A percentile compares a stretch with the other conserved stretches of the same genome.
These are phyloP conservation scores for Camponotus floridanus DNA, from an alignment of 1,140 invertebrate species.

Conservation along the genomic window DNA sequence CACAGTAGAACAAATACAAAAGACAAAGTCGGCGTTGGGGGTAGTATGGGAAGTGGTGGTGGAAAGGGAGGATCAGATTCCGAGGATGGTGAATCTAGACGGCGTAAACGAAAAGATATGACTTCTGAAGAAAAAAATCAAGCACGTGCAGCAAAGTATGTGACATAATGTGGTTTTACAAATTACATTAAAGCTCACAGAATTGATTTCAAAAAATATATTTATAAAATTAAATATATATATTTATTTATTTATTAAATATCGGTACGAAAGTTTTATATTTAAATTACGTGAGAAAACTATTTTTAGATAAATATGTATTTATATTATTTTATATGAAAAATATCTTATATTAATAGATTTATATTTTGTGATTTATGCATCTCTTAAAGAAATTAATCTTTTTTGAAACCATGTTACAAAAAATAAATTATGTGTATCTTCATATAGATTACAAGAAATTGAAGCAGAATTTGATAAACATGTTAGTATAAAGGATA, in stretches of 20 bases:
- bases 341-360: not conserved
- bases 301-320: not conserved
- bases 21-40: slow-evolving; percentile 89
- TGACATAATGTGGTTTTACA: not conserved
- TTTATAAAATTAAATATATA: not conserved
- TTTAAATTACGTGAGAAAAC: not conserved
- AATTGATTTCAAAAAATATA: not conserved
- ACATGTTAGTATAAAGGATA: slow-evolving; percentile 94
- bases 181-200: not conserved
- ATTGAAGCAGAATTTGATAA: slow-evolving; percentile 97
- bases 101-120: slow-evolving; percentile 95
- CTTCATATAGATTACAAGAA: slow-evolving; percentile 91
- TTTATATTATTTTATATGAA: not conserved
- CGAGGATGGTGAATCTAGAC: slow-evolving; percentile 91
- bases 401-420: not conserved
- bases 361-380: not conserved
- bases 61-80: slow-evolving; percentile 89
- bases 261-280: not conserved
- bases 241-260: slow-evolving; percentile 1
- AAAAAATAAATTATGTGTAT: slow-evolving; percentile 5
- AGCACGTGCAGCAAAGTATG: slow-evolving; percentile 91
- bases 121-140: slow-evolving; percentile 96
- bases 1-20: slow-evolving; percentile 97
- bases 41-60: slow-evolving; percentile 77
- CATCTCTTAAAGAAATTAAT: not conserved